Percentiles rank a stretch among this genome's conserved stretches.
Conservation (phyloP, 2,888 invertebrate genomes). For the Anticlea derivata region DNA sequence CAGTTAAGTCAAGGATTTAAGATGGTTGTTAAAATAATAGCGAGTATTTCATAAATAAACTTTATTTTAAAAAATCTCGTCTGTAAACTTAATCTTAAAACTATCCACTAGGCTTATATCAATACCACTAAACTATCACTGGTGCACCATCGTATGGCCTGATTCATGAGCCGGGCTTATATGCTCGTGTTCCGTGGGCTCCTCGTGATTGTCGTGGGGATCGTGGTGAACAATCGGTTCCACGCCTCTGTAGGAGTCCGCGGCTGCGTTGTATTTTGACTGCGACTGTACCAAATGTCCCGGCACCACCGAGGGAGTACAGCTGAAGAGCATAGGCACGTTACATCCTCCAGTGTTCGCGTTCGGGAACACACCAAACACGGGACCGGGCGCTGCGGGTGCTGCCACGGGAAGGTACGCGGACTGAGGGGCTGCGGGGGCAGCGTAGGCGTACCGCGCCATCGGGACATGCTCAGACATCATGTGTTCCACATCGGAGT, state of each 20-base stretch:
- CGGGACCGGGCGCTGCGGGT: constrained; percentile 44
- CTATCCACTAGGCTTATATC: constrained; percentile 4
- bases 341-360: constrained; percentile 61
- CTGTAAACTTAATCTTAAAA: neutral
- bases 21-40: too few relatives aligned
- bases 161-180: constrained; percentile 40
- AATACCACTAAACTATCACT: constrained; percentile 25
- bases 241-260: constrained; percentile 52
- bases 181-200: constrained; percentile 39
- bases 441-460: constrained; percentile 51
- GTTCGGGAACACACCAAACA: constrained; percentile 65
- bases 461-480: constrained; percentile 54
- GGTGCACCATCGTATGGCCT: constrained; percentile 36
- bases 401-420: constrained; percentile 32
- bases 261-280: constrained; percentile 37
- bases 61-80: too few relatives aligned
- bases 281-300: constrained; percentile 55
- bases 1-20: too few relatives aligned
- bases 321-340: constrained; percentile 69
- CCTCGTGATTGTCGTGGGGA: constrained; percentile 42
- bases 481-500: constrained; percentile 59
- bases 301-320: constrained; percentile 64
- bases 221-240: constrained; percentile 43
- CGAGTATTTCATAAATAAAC: too few relatives aligned
- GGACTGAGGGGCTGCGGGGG: constrained; percentile 29